A percentile compares a stretch with the other conserved stretches of the same genome.
These are phyloP conservation scores for Drosophila prosaltans DNA, from an alignment of 1,140 invertebrate species.

Conservation along the genomic window DNA sequence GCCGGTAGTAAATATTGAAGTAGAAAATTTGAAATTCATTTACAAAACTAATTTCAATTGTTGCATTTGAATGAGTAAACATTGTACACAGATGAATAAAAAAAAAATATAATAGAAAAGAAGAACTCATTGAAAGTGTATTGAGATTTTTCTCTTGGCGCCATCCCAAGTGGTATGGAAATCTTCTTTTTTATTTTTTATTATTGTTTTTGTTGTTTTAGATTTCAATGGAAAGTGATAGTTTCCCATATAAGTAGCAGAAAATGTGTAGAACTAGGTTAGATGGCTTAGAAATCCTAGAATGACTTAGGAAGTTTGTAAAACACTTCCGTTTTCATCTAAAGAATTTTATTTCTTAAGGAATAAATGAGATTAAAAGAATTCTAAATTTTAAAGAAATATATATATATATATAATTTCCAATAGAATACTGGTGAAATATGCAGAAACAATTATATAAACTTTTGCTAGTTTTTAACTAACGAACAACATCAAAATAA, in stretches of 20 bases:
- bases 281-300: neutral
- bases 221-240: constrained; percentile 66
- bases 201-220: neutral
- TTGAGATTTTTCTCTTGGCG: constrained; percentile 75
- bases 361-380: no score
- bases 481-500: no score
- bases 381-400: no score
- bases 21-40: constrained; percentile 75
- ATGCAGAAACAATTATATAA: no score
- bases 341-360: no score
- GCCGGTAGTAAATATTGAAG: constrained; percentile 74
- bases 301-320: neutral
- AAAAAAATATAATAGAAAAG: constrained; percentile 5
- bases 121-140: constrained; percentile 37
- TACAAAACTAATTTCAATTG: constrained; percentile 81
- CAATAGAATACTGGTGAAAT: no score
- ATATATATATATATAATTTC: no score
- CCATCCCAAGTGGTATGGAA: constrained; percentile 62
- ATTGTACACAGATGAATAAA: constrained; percentile 33
- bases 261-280: neutral
- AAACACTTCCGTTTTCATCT: neutral
- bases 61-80: constrained; percentile 62
- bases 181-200: constrained; percentile 27
- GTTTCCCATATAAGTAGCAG: constrained; percentile 16
- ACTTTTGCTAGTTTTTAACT: no score